A percentile compares a stretch with the other conserved stretches of the same genome.
These are phyloP conservation scores for Prochilodus magdalenae DNA, from an alignment of 2,113 vertebrate genomes.

Conservation along the genomic window DNA sequence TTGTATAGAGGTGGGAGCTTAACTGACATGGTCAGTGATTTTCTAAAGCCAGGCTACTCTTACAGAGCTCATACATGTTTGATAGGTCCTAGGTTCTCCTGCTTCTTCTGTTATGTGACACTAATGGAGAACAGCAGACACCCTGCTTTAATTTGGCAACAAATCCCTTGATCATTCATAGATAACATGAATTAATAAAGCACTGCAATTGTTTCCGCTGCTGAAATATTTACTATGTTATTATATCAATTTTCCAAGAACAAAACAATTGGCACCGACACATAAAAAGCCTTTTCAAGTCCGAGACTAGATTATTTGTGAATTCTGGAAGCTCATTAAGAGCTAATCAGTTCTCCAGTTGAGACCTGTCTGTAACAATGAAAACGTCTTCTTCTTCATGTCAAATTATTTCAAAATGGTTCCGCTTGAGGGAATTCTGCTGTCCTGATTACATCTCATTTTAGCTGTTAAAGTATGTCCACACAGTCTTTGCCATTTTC, in stretches of 20 bases:
- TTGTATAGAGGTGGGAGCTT: constrained; percentile 8
- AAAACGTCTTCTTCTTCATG: neutral
- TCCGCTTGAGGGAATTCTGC: neutral
- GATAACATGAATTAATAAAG: constrained; percentile 46
- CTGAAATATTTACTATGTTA: constrained; percentile 47
- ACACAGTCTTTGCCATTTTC: neutral
- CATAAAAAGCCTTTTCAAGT: neutral
- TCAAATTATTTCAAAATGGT: neutral
- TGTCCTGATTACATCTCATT: neutral
- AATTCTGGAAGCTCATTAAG: constrained; percentile 19
- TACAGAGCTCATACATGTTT: constrained; percentile 67
- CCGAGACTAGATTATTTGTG: constrained; percentile 9
- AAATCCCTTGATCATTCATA: constrained; percentile 32
- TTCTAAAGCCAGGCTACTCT: constrained; percentile 33
- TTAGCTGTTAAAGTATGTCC: neutral
- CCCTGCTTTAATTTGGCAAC: constrained; percentile 37
- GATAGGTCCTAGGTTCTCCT: constrained; percentile 53
- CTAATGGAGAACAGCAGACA: constrained; percentile 52
- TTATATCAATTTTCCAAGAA: constrained; percentile 27
- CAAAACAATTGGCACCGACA: neutral
- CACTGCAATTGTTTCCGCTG: constrained; percentile 32
- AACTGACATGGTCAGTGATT: constrained; percentile 31
- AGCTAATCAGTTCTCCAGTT: neutral
- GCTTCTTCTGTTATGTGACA: constrained; percentile 62
- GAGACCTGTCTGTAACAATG: neutral